These are phyloP conservation scores for Tricholauxania praeusta DNA, from an alignment of 2,888 invertebrate genomes.

Conservation along the genomic window DNA sequence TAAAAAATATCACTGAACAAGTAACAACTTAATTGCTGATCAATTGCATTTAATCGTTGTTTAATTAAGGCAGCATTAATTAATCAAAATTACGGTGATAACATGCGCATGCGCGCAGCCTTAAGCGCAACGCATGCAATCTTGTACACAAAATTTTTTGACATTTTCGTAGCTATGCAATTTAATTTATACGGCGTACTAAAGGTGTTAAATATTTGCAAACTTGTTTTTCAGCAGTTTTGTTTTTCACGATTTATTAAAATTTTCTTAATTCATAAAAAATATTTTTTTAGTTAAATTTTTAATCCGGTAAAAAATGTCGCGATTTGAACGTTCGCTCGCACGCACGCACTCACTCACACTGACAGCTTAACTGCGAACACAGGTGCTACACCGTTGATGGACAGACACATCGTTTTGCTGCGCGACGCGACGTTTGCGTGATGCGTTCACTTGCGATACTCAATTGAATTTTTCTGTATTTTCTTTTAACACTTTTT, in stretches of 20 bases:
- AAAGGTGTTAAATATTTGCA: too few species aligned
- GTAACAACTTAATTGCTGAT: neutral
- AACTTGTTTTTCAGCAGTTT: neutral
- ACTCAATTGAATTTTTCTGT: neutral
- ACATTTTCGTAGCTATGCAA: neutral
- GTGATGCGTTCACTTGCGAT: constrained; percentile 7
- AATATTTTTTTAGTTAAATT: constrained; percentile 14
- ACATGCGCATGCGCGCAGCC: constrained; percentile 29
- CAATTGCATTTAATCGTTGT: constrained; percentile 7
- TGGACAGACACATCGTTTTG: constrained; percentile 19
- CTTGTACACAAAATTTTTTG: neutral
- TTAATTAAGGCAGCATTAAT: constrained; percentile 20
- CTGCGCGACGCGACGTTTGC: constrained; percentile 10
- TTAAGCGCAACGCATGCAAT: neutral
- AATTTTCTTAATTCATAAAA: neutral
- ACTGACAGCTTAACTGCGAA: constrained; percentile 23
- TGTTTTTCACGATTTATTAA: neutral
- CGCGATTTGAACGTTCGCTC: neutral
- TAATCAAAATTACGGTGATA: constrained; percentile 12
- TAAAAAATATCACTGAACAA: neutral
- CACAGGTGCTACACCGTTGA: constrained; percentile 23
- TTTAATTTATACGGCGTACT: neutral
- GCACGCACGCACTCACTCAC: constrained; percentile 23
- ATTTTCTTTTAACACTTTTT: neutral
- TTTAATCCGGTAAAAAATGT: constrained; percentile 21